Evolutionary conservation across 2,888 invertebrate species (phyloP), one percentile per base, ranked within the genome.

Genomic region (Tenthredo scrophulariae): DNA sequence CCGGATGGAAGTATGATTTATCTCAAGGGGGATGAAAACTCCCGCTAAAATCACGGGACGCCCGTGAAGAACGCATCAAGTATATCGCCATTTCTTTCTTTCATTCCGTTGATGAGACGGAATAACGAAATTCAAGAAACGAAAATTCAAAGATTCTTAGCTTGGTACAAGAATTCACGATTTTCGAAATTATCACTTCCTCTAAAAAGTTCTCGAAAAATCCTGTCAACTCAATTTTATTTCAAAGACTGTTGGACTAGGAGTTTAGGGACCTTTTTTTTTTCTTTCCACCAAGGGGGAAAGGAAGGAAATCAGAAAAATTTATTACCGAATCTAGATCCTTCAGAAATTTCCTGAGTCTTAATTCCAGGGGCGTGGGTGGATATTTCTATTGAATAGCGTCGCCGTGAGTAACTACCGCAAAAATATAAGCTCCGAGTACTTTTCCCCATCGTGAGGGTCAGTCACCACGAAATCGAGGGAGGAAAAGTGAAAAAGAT

Each of bases 1-100:
- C 89, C 89, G 89, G 86, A 87, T 84, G 40, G 88, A 88, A 90
- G 87, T 89, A 89, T 90, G 90, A 91, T 91, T 91, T 89, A 91
- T 91, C 88, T 79, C 84, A 62, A 70, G 80, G 67, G 43, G 79
- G 62, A 84, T 33, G 82, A 85, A 80, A 62, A 70, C 67, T 83
- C 33, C 29, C 46, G 65, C 67, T 29, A 43, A 83, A 83, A 80
- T 80, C 62, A 80, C 62, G 80, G 40, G 40, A 62, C 26, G 22
- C 26, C 80, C 37, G 37, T 80, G 37, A 80, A 37, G 62, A 80
- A 65, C 22, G 83, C 37, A 46, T 83, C 70, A 83, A 29, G 67
- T 40, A 65, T 62, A 62, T 46, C 29, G 46, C 46, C 40, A 15
- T 83, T 70, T 83, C 9, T 83, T 70, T 83, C 9, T 67, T 46